phyloP scores from a whole-genome alignment of 2,888 invertebrate species.

The Chymomyza amoena region DNA sequence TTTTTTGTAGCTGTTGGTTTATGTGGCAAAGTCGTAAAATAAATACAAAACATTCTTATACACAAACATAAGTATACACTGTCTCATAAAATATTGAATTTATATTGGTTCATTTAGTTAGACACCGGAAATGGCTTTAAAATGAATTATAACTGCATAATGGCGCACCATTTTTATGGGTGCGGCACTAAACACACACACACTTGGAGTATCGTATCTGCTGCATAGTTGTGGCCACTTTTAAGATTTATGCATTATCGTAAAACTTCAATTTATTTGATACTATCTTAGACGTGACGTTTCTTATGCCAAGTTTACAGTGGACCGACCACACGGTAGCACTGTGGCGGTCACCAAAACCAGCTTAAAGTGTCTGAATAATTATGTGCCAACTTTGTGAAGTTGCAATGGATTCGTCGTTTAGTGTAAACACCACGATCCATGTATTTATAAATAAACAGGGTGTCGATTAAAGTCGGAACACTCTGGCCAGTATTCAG shows the following conservation, averaged over 20 bases:
- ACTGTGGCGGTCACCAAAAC: too few species aligned
- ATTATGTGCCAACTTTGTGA: too few species aligned
- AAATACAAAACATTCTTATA: conserved; percentile 25
- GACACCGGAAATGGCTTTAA: conserved; percentile 50
- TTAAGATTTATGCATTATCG: conserved; percentile 47
- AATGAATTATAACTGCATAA: conserved; percentile 52
- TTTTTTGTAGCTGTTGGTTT: not conserved
- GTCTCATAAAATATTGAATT: conserved; percentile 57
- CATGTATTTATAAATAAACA: too few species aligned
- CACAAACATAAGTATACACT: not conserved
- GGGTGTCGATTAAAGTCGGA: too few species aligned
- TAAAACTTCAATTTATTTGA: conserved; percentile 43
- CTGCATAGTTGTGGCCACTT: not conserved
- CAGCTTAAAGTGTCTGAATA: too few species aligned
- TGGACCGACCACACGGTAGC: too few species aligned
- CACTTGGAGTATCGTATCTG: not conserved
- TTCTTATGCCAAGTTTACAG: not conserved
- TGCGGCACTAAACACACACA: not conserved
- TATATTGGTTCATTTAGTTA: conserved; percentile 56
- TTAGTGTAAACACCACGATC: too few species aligned
- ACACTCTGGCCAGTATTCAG: too few species aligned
- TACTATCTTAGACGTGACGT: not conserved
- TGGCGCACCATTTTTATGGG: conserved; percentile 7
- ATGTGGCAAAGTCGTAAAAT: conserved; percentile 1
- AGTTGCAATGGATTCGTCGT: too few species aligned